Base-by-base conservation (phyloP, 2,888 invertebrate genomes). In the Tinea trinotella region DNA sequence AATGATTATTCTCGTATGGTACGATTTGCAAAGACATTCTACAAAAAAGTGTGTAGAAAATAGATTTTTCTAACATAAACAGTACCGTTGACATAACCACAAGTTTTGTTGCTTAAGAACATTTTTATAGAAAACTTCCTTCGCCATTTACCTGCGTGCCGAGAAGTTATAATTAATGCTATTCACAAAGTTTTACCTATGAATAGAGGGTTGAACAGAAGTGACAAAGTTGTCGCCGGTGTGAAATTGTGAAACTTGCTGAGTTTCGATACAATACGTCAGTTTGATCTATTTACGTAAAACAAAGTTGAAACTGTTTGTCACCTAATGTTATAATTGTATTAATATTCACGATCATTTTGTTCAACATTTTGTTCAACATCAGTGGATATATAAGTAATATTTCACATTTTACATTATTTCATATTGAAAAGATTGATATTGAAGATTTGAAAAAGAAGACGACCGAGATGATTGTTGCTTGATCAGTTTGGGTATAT, bases 91-190 rank as follows among this genome's bases (percentile, higher is more conserved):
- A 30, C 7, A n/a, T n/a, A 17, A 17, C 40, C 17, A 40, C 13
- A 10, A 36, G 5, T 9, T 40, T 40, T 40, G 17, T 40, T 40
- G 9, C 40, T 17, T 15, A n/a, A 9, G 10, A 40, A 3, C 17
- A 40, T 40, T 48, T 48, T 48, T 48, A 19, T 19, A n/a, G 48
- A 12, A 18, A 48, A 48, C 19, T 19, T 48, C 19, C 18, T n/a
- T 18, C 18, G 2, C 2, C 19, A 12, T 48, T 48, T 48, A 48
- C 48, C 48, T 48, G 17, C 18, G 19, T 18, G 13, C 19, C 20
- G 30, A 17, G 48, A 48, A 48, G 48, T 48, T 48, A 48, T 48
- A 48, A 48, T 48, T 48, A 48, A 48, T 48, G 48, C 48, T 20
- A 48, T 48, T 48, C 40, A 40, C 40, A 40, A 40, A 40, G 40